Evolutionary conservation across 2,888 invertebrate species (phyloP).

Genomic region (Cheilosia pagana): DNA sequence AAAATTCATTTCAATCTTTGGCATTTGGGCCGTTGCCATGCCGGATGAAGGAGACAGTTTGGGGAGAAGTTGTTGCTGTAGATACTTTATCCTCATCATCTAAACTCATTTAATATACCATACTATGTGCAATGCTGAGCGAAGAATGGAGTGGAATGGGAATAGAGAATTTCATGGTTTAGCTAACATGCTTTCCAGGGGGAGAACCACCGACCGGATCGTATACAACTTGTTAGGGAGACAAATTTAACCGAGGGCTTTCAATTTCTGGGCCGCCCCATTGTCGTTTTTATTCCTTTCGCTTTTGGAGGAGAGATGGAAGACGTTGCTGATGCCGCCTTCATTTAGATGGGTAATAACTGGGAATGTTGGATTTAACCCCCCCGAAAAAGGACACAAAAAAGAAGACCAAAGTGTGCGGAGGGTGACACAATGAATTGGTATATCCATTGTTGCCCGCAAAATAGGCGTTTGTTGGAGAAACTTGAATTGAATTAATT

Average conservation of each 20-base stretch:
- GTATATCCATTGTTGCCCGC: slow-evolving; percentile 53
- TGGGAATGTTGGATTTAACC: slow-evolving; percentile 52
- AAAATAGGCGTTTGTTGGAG: slow-evolving; percentile 80
- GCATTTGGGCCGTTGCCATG: slow-evolving; percentile 44
- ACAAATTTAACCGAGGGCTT: slow-evolving; percentile 67
- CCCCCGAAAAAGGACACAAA: slow-evolving; percentile 19
- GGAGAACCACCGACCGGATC: slow-evolving; percentile 27
- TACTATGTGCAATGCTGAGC: slow-evolving; percentile 23
- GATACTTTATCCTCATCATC: slow-evolving; percentile 68
- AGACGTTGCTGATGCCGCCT: slow-evolving; percentile 52
- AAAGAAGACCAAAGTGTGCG: slow-evolving; percentile 5
- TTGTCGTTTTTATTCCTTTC: slow-evolving; percentile 27
- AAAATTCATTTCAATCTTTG: slow-evolving; percentile 72
- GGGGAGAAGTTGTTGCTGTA: slow-evolving; percentile 55
- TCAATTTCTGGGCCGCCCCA: slow-evolving; percentile 66
- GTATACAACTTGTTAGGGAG: slow-evolving; percentile 52
- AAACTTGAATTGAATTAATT: slow-evolving; percentile 84
- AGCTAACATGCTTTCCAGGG: slow-evolving; percentile 56
- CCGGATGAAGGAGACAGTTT: slow-evolving; percentile 9
- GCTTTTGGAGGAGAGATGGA: slow-evolving; percentile 10
- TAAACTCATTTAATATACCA: slow-evolving; percentile 68
- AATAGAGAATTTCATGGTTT: slow-evolving; percentile 66
- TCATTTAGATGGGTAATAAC: slow-evolving; percentile 64
- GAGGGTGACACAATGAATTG: slow-evolving; percentile 13
- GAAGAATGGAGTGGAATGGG: slow-evolving; percentile 23